Evolutionary conservation across 2,797 vertebrate species (phyloP), one percentile per base, ranked within the genome.

Genomic region (Gorsachius magnificus): DNA sequence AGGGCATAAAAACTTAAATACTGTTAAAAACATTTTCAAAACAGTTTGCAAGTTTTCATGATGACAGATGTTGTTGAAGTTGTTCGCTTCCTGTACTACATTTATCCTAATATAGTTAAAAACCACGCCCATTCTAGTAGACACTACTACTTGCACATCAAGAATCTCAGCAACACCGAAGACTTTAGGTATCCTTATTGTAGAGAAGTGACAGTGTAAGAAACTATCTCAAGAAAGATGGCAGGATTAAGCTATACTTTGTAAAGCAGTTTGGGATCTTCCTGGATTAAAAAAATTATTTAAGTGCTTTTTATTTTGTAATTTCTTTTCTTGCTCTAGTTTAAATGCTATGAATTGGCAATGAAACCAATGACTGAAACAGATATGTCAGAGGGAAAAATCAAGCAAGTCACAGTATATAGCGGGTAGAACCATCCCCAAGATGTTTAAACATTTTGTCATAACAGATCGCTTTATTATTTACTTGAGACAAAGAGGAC

Each of bases 401-500:
- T 58, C 46, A 76, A 72, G 33, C 25, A 43, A 57, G 38, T 50
- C 51, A 5, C 65, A 50, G 33, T 45, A 36, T 38, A 8, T 15
- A 82, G 58, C 19, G 54, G 24, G 21, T 38, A 92, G 78, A 93
- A 54, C 17, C 51, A 83, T 53, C 64, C 54, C 38, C 45, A 10
- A 60, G 72, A 33, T 87, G 64, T 82, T 88, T 83, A 83, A 93
- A 89, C 10, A 43, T 91, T 93, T 80, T 92, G 63, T 77, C 14
- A 3, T 33, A 45, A 83, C 80, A 85, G 18, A 72, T 92, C 83
- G 28, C 83, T 88, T 89, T 21, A 8, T 60, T 92, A 76, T 96
- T 96, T 93, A 57, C 87, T 94, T 75, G 56, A 88, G 80, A 84
- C 48, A 71, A 88, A 87, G 60, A 94, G 65, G 66, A 58, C 85